Evolutionary conservation across 2,113 vertebrate genomes (phyloP).

Genomic region (Brachyhypopomus occidentalis): DNA sequence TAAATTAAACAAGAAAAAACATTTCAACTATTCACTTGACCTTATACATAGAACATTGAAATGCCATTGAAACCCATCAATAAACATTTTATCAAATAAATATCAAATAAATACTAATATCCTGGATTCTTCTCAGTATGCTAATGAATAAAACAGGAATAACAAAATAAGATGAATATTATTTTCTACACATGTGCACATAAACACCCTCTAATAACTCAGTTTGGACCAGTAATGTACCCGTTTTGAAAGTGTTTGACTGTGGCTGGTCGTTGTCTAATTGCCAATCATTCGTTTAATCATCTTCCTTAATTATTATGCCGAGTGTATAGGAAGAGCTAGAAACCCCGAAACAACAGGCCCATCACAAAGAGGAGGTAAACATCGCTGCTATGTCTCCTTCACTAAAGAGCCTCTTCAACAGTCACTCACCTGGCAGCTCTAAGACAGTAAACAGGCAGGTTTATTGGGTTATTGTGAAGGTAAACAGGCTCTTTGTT

Average conservation of each 20-base stretch:
- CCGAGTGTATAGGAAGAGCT: constrained; percentile 33
- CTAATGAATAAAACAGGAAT: neutral
- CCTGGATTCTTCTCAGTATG: neutral
- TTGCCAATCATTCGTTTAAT: constrained; percentile 31
- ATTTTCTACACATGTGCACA: neutral
- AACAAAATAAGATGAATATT: neutral
- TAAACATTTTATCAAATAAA: neutral
- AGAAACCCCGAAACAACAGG: constrained; percentile 30
- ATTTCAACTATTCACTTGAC: neutral
- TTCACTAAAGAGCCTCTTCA: neutral
- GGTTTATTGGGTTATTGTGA: no score
- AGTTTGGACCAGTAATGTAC: constrained; percentile 42
- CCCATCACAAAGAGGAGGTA: constrained; percentile 9
- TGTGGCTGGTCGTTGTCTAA: constrained; percentile 28
- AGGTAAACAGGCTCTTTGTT: neutral
- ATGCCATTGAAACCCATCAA: neutral
- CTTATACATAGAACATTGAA: neutral
- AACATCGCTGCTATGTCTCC: neutral
- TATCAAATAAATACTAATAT: constrained; percentile 22
- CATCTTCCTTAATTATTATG: constrained; percentile 33
- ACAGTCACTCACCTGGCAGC: neutral
- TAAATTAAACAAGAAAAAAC: neutral
- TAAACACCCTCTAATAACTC: neutral
- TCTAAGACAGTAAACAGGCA: no score
- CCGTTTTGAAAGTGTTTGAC: constrained; percentile 4